These are phyloP conservation scores for Botrylloides violaceus DNA, from an alignment of 23 tunicate species.

Conservation along the genomic window DNA sequence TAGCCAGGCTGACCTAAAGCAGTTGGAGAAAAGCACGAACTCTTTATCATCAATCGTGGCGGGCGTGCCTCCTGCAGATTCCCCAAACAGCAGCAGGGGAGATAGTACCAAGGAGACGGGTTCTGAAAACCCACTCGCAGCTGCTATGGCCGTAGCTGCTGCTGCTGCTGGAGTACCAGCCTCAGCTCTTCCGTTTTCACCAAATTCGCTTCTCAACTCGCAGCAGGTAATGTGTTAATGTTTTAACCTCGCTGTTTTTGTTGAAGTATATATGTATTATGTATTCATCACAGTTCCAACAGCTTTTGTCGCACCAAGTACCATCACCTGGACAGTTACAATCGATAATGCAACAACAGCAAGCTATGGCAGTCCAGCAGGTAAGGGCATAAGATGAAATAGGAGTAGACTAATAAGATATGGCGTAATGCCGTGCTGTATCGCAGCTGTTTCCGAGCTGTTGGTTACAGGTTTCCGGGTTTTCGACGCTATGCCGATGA, in stretches of 20 bases:
- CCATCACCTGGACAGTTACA: constrained; percentile 67
- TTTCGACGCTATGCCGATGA: too few relatives aligned
- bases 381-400: constrained; percentile 10
- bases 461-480: too few relatives aligned
- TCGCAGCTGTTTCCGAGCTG: neutral
- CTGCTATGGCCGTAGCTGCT: constrained; percentile 49
- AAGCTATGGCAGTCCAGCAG: constrained; percentile 64
- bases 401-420: neutral
- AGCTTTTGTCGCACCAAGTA: constrained; percentile 60
- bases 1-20: constrained; percentile 23
- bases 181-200: constrained; percentile 1
- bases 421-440: neutral
- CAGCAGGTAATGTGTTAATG: constrained; percentile 22
- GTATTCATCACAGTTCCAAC: constrained; percentile 50
- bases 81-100: constrained; percentile 33
- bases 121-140: constrained; percentile 37
- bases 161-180: constrained; percentile 15
- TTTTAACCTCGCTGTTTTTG: neutral
- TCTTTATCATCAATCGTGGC: constrained; percentile 12
- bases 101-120: constrained; percentile 18
- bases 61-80: constrained; percentile 24
- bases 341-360: constrained; percentile 55
- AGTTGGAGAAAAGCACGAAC: constrained; percentile 15
- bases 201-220: constrained; percentile 4
- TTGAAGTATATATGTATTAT: neutral